Evolutionary conservation across 1,140 invertebrate genomes (phyloP), one percentile per base, ranked within the genome.

Genomic region (Diploscapter pachys): DNA sequence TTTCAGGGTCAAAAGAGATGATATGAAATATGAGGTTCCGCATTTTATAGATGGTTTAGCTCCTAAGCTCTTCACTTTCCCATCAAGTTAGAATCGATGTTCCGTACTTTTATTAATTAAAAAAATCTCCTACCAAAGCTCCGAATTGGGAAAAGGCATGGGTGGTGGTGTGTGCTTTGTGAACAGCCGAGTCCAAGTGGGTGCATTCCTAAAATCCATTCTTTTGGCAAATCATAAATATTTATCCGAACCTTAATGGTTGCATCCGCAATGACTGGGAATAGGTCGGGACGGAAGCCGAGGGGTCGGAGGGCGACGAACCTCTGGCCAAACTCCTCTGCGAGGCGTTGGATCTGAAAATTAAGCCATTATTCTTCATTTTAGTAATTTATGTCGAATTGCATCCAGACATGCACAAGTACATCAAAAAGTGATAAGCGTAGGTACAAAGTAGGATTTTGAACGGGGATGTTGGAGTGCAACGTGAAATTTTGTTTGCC

Each of bases 81-180:
- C 31, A 31, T 31, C 31, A 31, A 31, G 31, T 31, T 31, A 31
- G 31, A 31, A 69, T 69, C 13, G 51, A 49, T 55, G 6, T 64
- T 52, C 13, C 54, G 8, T 79, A 55, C 59, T 5, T 51, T 75
- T 50, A 13, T 9, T 5, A 49, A 31, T 49, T 69, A 9, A 69
- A 31, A 31, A 3, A 82, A n/a, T 13, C 52, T 56, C 69, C 51
- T 71, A 83, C 84, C 73, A 86, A 63, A 48, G 73, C 71, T 48
- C 86, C 76, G 71, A 83, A 83, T 70, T 86, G 84, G 48, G 82
- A 86, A 72, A 83, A 83, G 50, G 84, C 84, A 63, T 57, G 65
- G 54, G 82, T 65, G 48, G 84, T 83, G 51, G 64, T 71, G 75
- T 82, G 78, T 2, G 79, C 76, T 31, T 83, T 84, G 73, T 83